Evolutionary conservation across 2,797 vertebrate species (phyloP).

Genomic region (Babyrousa celebensis): DNA sequence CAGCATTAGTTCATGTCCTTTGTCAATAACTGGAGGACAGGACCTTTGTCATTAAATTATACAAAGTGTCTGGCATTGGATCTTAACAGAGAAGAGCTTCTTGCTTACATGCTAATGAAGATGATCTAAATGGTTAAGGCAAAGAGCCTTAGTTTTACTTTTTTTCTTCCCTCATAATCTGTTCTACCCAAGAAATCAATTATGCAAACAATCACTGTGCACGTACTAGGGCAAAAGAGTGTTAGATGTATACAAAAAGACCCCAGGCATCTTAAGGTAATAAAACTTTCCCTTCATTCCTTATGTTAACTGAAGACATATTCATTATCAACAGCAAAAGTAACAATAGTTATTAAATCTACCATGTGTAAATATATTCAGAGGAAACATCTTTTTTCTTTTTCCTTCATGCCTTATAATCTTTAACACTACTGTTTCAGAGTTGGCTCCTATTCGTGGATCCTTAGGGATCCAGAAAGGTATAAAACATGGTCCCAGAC

Average conservation of each 20-base stretch:
- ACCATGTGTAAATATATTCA: neutral
- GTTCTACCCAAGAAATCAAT: neutral
- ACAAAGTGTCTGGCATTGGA: neutral
- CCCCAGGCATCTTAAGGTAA: neutral
- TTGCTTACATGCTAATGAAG: fast-evolving
- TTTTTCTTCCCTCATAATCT: neutral
- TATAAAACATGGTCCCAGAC: neutral
- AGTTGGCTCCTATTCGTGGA: neutral
- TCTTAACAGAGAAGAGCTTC: neutral
- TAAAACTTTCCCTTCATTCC: neutral
- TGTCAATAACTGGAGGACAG: neutral
- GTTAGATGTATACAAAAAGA: neutral
- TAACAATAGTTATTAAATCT: neutral
- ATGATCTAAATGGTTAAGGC: neutral
- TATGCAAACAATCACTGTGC: neutral
- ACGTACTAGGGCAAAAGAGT: neutral
- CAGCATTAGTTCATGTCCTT: neutral
- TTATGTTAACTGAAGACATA: slow-evolving; percentile 11
- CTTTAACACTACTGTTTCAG: slow-evolving; percentile 47
- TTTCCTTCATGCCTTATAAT: neutral
- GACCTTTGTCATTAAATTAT: neutral
- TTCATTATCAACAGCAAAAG: neutral
- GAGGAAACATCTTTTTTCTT: neutral
- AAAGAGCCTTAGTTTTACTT: neutral
- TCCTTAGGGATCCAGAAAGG: neutral